Evolutionary conservation across 2,797 vertebrate genomes (phyloP), one percentile per base, ranked within the genome.

Genomic region (Picus viridis): DNA sequence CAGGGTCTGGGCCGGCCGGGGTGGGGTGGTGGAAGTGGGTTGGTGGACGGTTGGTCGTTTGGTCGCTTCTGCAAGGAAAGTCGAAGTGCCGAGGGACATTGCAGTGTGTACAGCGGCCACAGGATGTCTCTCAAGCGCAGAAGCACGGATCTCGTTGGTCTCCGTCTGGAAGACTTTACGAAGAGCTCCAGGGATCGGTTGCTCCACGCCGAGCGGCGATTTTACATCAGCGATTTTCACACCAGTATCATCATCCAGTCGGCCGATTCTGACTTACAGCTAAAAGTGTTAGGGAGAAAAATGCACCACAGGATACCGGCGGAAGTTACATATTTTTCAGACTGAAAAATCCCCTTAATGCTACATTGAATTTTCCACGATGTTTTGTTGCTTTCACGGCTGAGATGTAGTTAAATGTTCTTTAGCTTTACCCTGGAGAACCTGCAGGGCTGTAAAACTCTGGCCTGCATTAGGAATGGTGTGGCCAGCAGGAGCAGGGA

Each of bases 51-150:
- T 7, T 2, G 26, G 34, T 5, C 9, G 61, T 10, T 7, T 6
- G 51, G 26, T 53, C 16, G 19, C 16, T 39, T 8, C 57, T 27
- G 65, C 12, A 1, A 3, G 24, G 62, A 10, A 17, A 6, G 73
- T 34, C 4, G 15, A 62, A 79, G n/a, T 67, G 76, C 56, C 7
- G 58, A 47, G 56, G 29, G 56, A 16, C 5, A 14, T 3, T 96
- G 96, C 88, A 91, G 71, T 94, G 92, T 87, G 62, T 19, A n/a
- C 26, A 8, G 32, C 3, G 70, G 76, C 96, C 96, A 95, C 95
- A 75, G 34, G 95, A 65, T 94, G 96, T 88, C 96, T 92, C 93
- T 81, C 90, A 29, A 91, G 59, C 36, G 91, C 94, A 96, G 82
- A 93, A 74, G 18, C 93, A 19, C 5, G 0, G 18, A 69, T 41